These are phyloP conservation scores for Chymomyza fuscimana DNA, from an alignment of 2,888 invertebrate species.

Conservation along the genomic window DNA sequence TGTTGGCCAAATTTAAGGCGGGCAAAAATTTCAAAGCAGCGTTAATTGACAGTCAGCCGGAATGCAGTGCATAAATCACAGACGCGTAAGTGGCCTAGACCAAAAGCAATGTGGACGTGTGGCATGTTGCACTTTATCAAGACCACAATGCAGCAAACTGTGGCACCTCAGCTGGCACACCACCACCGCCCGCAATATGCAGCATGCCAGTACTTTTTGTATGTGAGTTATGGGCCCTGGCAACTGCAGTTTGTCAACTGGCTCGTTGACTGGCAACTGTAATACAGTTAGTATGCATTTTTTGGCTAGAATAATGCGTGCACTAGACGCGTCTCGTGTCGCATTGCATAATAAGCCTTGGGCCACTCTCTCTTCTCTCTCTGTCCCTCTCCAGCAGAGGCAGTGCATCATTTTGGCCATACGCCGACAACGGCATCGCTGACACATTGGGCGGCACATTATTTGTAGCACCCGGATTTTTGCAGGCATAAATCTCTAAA, in stretches of 20 bases:
- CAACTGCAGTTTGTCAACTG: conserved; percentile 21
- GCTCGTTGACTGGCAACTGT: conserved; percentile 8
- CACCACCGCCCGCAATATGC: background rate
- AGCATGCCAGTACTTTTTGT: conserved; percentile 14
- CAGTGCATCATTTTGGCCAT: conserved; percentile 6
- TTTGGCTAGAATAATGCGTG: conserved; percentile 16
- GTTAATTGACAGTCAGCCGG: conserved; percentile 63
- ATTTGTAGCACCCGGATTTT: conserved; percentile 63
- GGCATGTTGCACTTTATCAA: conserved; percentile 50
- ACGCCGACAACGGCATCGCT: conserved; percentile 29
- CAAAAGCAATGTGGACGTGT: conserved; percentile 38
- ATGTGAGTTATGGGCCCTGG: conserved; percentile 58
- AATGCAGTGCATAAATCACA: conserved; percentile 61
- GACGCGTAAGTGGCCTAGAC: conserved; percentile 62
- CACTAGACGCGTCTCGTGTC: conserved; percentile 16
- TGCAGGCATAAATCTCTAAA: conserved; percentile 70
- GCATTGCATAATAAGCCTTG: conserved; percentile 65
- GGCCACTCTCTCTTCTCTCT: conserved; percentile 17
- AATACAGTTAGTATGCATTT: conserved; percentile 14
- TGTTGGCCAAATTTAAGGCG: conserved; percentile 51
- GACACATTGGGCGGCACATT: conserved; percentile 42
- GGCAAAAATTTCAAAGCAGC: conserved; percentile 15
- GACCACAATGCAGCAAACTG: conserved; percentile 17
- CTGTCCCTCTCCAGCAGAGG: background rate
- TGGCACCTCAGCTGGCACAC: background rate